These are phyloP conservation scores for Pseudopipra pipra DNA, from an alignment of 2,113 vertebrate genomes.

Conservation along the genomic window DNA sequence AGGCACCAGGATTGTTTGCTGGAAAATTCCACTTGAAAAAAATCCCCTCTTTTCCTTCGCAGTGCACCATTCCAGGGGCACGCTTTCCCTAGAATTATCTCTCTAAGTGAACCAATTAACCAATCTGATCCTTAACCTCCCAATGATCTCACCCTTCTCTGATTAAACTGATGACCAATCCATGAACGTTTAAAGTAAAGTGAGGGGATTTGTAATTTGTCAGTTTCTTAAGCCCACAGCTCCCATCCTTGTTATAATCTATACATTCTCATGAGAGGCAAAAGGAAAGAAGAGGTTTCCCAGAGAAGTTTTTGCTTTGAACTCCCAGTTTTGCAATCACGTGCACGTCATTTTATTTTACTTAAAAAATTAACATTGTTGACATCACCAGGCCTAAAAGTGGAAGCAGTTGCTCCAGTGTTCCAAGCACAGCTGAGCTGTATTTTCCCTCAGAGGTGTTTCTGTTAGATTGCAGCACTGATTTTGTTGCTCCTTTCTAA, in stretches of 20 bases:
- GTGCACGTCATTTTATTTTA: background rate
- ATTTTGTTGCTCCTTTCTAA: background rate
- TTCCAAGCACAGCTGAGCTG: background rate
- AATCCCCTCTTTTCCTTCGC: background rate
- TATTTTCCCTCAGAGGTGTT: background rate
- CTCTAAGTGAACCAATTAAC: background rate
- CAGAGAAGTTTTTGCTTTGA: background rate
- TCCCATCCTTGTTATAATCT: background rate
- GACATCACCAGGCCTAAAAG: background rate
- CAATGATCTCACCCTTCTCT: background rate
- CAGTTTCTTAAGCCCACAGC: background rate
- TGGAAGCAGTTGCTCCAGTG: background rate
- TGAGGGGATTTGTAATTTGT: background rate
- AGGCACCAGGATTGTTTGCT: background rate
- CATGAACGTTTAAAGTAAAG: background rate
- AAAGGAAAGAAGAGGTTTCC: background rate
- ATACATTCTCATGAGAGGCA: background rate
- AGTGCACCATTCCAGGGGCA: background rate
- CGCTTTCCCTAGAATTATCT: background rate
- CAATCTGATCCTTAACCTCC: background rate
- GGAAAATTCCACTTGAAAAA: conserved; percentile 3
- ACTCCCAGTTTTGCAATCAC: background rate
- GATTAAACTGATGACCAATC: background rate
- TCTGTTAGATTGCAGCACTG: background rate
- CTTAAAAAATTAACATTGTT: background rate